Evolutionary conservation across 1,140 invertebrate genomes (phyloP).

Genomic region (Lepidurus apus): DNA sequence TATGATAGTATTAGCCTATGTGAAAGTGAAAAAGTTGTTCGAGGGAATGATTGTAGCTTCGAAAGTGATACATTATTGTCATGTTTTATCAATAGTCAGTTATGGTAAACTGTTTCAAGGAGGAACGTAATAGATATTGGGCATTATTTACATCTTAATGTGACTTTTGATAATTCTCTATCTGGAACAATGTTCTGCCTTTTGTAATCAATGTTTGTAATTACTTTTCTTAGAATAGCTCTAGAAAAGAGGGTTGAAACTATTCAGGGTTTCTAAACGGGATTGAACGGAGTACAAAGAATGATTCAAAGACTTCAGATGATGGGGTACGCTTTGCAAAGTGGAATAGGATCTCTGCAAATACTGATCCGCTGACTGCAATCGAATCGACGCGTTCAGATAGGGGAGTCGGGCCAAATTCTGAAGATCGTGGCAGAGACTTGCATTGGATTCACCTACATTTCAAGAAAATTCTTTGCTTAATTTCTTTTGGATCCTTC

Average conservation of each 20-base stretch:
- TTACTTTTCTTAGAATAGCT: too few species aligned
- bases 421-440: neutral
- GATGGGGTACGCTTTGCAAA: neutral
- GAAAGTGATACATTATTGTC: neutral
- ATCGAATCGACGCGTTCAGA: neutral
- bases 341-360: neutral
- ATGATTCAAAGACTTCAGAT: neutral
- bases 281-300: neutral
- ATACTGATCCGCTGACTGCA: neutral
- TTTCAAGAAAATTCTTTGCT: neutral
- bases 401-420: neutral
- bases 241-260: neutral
- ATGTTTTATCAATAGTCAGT: too few species aligned
- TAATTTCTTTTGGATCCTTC: neutral
- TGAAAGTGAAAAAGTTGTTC: neutral
- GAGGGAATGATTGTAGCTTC: neutral
- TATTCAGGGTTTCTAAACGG: neutral
- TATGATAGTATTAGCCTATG: neutral
- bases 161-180: neutral
- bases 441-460: neutral
- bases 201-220: neutral
- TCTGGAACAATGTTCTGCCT: neutral
- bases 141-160: slow-evolving; percentile 3
- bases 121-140: neutral
- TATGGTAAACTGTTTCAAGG: neutral